Evolutionary conservation across 2,888 invertebrate genomes (phyloP).

Genomic region (Marronus borbonicus): DNA sequence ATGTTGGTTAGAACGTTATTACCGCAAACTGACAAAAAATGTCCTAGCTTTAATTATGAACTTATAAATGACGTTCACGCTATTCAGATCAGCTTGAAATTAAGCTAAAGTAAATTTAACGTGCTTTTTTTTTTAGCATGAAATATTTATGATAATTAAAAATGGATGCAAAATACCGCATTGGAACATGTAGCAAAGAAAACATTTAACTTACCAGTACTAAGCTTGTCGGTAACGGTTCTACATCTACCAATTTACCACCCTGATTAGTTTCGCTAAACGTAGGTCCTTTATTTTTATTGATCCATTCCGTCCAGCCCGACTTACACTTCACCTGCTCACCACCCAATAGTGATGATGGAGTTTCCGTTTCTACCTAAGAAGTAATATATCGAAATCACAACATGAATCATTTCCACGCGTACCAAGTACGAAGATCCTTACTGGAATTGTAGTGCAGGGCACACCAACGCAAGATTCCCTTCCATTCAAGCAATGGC

Average conservation of each 20-base stretch:
- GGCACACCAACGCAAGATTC: conserved; percentile 82
- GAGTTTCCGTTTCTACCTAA: background rate
- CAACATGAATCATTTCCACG: background rate
- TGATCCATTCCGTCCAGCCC: conserved; percentile 89
- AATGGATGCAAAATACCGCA: no score
- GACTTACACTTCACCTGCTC: conserved; percentile 72
- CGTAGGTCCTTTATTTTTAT: conserved; percentile 70
- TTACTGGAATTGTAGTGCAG: conserved; percentile 69
- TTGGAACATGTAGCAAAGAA: background rate
- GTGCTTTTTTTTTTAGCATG: no score
- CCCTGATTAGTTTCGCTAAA: conserved; percentile 48
- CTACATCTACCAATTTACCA: conserved; percentile 72
- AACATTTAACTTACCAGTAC: conserved; percentile 70
- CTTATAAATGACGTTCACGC: no score
- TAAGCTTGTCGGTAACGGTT: conserved; percentile 73
- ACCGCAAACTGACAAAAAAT: no score
- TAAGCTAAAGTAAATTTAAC: no score
- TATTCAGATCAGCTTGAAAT: no score
- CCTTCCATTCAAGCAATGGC: conserved; percentile 81
- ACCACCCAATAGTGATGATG: conserved; percentile 59
- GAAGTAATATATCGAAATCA: background rate
- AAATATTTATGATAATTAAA: no score
- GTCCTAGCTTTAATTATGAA: no score
- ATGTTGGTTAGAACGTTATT: no score
- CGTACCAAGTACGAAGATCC: no score